Conservation (phyloP, 2,113 vertebrate genomes). For the Oryzias melastigma region DNA sequence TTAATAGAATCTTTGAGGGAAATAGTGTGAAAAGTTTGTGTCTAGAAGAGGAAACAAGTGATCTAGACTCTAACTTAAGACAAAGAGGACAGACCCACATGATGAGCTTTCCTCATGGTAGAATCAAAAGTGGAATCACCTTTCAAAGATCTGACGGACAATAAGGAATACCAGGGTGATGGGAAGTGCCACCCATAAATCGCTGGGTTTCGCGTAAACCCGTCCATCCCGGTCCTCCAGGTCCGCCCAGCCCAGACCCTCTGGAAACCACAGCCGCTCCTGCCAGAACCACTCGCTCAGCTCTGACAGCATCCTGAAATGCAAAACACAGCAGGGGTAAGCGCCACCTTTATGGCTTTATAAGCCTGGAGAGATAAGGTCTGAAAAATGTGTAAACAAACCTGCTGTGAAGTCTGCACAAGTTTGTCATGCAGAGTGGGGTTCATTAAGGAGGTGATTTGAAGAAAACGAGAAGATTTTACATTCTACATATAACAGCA, state of each 20-base stretch:
- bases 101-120: too few species aligned
- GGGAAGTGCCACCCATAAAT: conserved; percentile 88
- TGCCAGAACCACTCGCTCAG: conserved; percentile 91
- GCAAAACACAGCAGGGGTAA: conserved; percentile 3
- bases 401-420: not conserved
- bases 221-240: conserved; percentile 86
- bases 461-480: too few species aligned
- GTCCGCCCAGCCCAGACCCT: conserved; percentile 91
- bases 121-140: conserved; percentile 73
- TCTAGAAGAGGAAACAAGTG: too few species aligned
- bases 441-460: too few species aligned
- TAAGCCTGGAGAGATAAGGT: not conserved
- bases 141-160: conserved; percentile 89
- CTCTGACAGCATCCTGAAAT: conserved; percentile 84
- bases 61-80: too few species aligned
- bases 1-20: too few species aligned
- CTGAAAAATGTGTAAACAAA: not conserved
- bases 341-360: conserved; percentile 1
- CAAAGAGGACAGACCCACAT: too few species aligned
- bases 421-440: too few species aligned
- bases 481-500: too few species aligned
- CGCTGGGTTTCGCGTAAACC: conserved; percentile 84
- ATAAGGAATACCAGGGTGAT: conserved; percentile 87
- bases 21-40: too few species aligned
- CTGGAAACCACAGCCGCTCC: conserved; percentile 90